These are phyloP conservation scores for Anguilla anguilla DNA, from an alignment of 2,797 vertebrate genomes.

Conservation along the genomic window DNA sequence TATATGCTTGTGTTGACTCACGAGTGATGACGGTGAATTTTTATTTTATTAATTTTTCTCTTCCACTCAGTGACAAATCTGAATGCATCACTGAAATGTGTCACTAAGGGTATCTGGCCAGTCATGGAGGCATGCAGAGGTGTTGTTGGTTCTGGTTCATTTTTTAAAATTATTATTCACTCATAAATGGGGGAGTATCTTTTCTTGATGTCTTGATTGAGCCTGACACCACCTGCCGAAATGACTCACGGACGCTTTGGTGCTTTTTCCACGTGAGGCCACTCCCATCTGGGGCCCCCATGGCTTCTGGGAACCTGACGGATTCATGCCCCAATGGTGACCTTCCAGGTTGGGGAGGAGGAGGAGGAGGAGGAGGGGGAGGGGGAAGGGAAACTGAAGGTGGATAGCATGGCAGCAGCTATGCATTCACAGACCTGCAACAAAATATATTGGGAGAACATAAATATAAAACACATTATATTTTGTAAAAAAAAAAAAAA, in stretches of 20 bases:
- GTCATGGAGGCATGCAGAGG: neutral
- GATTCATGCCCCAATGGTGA: neutral
- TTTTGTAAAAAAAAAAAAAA: too few species aligned
- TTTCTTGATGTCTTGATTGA: neutral
- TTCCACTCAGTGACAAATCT: constrained; percentile 6
- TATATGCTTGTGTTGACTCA: neutral
- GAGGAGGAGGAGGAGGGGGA: neutral
- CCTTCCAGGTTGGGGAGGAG: neutral
- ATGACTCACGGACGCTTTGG: neutral
- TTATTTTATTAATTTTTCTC: neutral
- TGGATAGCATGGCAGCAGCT: neutral
- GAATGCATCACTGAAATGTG: neutral
- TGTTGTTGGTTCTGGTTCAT: neutral
- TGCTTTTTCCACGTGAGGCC: neutral
- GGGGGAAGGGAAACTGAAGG: neutral
- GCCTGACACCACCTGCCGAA: neutral
- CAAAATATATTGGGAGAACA: too few species aligned
- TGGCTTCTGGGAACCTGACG: neutral
- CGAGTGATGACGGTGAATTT: neutral
- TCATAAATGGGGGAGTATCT: neutral
- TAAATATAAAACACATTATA: too few species aligned
- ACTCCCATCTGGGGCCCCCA: neutral
- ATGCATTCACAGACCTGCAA: too few species aligned
- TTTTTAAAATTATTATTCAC: neutral
- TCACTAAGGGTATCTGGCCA: neutral